Evolutionary conservation across 2,113 vertebrate species (phyloP).

Genomic region (Pithys albifrons): DNA sequence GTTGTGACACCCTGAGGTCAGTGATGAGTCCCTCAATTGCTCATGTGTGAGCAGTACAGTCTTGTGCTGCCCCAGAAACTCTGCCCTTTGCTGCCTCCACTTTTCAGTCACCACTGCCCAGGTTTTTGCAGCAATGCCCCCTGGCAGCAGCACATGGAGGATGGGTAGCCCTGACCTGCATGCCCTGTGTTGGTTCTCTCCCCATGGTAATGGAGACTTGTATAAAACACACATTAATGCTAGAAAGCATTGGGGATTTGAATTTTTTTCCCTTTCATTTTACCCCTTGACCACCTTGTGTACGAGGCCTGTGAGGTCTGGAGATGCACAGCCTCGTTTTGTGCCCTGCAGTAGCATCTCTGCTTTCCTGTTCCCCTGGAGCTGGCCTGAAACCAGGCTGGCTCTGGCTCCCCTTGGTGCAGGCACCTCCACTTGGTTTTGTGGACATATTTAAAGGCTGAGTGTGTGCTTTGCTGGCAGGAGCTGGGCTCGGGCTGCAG

Average conservation of each 20-base stretch:
- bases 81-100: neutral
- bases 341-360: neutral
- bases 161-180: fast-evolving
- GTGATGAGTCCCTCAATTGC: neutral
- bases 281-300: neutral
- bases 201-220: neutral
- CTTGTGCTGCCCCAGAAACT: neutral
- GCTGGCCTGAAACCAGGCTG: neutral
- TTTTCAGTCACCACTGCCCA: neutral
- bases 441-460: neutral
- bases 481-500: neutral
- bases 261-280: neutral
- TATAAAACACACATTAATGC: neutral
- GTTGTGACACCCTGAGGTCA: neutral
- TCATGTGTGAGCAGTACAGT: fast-evolving
- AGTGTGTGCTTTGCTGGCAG: neutral
- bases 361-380: neutral
- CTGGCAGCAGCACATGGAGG: neutral
- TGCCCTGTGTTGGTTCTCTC: neutral
- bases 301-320: neutral
- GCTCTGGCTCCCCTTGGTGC: neutral
- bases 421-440: neutral
- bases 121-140: neutral
- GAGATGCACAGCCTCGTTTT: neutral
- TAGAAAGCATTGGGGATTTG: neutral